phyloP scores from a whole-genome alignment of 2,113 vertebrate genomes.

The Channa maculata region DNA sequence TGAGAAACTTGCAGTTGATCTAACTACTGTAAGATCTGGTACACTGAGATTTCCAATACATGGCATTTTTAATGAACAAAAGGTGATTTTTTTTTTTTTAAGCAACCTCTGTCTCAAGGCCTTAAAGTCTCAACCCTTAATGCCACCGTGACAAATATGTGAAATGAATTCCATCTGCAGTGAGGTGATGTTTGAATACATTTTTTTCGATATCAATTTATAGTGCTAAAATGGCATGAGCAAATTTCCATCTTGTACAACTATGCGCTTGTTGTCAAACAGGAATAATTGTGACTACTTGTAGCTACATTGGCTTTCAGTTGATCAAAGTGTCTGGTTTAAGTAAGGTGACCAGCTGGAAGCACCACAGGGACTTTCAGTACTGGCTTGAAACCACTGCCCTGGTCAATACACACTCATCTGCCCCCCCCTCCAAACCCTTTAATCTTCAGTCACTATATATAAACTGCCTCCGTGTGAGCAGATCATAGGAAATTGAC shows the following conservation, averaged over 20 bases:
- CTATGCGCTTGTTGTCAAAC: conserved; percentile 2
- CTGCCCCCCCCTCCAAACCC: background rate
- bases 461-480: conserved; percentile 18
- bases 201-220: no score
- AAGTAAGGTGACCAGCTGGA: conserved; percentile 18
- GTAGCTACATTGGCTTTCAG: conserved; percentile 20
- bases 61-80: background rate
- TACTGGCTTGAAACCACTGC: conserved; percentile 26
- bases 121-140: background rate
- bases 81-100: background rate
- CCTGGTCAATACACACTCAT: conserved; percentile 28
- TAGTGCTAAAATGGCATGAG: background rate
- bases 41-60: background rate
- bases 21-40: background rate
- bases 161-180: background rate
- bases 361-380: conserved; percentile 40
- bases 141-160: background rate
- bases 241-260: background rate
- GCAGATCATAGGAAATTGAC: conserved; percentile 45
- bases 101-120: background rate
- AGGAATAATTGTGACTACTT: conserved; percentile 25
- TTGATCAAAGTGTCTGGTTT: conserved; percentile 52
- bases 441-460: conserved; percentile 53
- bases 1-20: conserved; percentile 6
- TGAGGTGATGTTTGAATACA: no score